Conservation (phyloP, 2,888 invertebrate species). For the Apomyelois bistriatella region DNA sequence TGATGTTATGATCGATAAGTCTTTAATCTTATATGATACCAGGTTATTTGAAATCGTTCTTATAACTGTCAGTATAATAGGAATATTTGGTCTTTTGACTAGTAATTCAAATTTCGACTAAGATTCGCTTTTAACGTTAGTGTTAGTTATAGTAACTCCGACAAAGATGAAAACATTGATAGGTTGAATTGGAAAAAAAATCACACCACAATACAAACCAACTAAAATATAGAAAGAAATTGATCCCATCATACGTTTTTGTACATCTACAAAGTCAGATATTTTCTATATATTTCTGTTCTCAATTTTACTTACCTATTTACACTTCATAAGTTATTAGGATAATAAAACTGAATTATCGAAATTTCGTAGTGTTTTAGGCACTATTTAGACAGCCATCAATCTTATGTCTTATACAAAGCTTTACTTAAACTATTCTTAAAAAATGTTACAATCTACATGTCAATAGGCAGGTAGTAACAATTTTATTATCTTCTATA, state of each 20-base stretch:
- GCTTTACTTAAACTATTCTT: conserved; percentile 65
- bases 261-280: conserved; percentile 56
- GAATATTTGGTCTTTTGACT: conserved; percentile 1
- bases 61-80: not conserved
- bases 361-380: conserved; percentile 79
- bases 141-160: conserved; percentile 2
- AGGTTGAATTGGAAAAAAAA: not conserved
- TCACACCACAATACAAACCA: conserved; percentile 16
- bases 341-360: conserved; percentile 75
- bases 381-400: conserved; percentile 81
- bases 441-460: conserved; percentile 69
- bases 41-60: not conserved
- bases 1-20: not conserved
- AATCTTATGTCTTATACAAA: conserved; percentile 77
- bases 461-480: conserved; percentile 78
- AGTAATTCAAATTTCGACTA: not conserved
- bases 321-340: conserved; percentile 66
- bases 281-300: conserved; percentile 53
- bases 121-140: not conserved
- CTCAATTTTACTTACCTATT: conserved; percentile 56
- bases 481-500: conserved; percentile 55
- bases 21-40: not conserved
- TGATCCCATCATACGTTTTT: conserved; percentile 68
- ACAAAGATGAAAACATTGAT: not conserved
- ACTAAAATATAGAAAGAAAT: conserved; percentile 55